These are phyloP conservation scores for Lutjanus erythropterus DNA, from an alignment of 2,113 vertebrate genomes.

Conservation along the genomic window DNA sequence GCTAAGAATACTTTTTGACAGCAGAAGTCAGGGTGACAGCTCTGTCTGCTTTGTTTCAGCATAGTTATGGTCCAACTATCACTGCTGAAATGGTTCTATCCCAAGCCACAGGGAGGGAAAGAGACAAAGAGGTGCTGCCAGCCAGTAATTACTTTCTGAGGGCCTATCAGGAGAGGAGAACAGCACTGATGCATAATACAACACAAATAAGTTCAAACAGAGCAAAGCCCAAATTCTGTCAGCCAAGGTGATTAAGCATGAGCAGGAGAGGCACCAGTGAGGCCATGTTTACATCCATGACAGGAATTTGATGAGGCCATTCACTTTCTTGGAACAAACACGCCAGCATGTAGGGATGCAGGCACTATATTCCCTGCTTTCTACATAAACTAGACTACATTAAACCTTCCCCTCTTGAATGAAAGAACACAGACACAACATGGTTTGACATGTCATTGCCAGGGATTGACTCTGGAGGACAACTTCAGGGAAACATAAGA, in stretches of 20 bases:
- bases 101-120: neutral
- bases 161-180: neutral
- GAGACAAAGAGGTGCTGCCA: neutral
- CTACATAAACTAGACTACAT: too few species aligned
- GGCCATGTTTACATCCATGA: neutral
- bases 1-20: neutral
- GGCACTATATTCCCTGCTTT: too few species aligned
- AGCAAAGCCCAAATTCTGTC: neutral
- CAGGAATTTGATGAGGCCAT: too few species aligned
- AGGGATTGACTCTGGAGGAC: too few species aligned
- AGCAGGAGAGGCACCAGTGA: neutral
- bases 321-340: too few species aligned
- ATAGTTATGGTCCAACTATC: neutral
- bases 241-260: neutral
- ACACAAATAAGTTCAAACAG: neutral
- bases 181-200: neutral
- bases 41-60: neutral
- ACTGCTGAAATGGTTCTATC: neutral
- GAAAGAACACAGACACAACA: too few species aligned
- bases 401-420: too few species aligned
- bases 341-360: too few species aligned
- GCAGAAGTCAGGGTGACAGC: neutral
- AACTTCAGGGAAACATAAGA: too few species aligned
- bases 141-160: slow-evolving; percentile 1
- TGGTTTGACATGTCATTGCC: too few species aligned